phyloP scores from a whole-genome alignment of 2,113 vertebrate species.

The Actenoides hombroni region DNA sequence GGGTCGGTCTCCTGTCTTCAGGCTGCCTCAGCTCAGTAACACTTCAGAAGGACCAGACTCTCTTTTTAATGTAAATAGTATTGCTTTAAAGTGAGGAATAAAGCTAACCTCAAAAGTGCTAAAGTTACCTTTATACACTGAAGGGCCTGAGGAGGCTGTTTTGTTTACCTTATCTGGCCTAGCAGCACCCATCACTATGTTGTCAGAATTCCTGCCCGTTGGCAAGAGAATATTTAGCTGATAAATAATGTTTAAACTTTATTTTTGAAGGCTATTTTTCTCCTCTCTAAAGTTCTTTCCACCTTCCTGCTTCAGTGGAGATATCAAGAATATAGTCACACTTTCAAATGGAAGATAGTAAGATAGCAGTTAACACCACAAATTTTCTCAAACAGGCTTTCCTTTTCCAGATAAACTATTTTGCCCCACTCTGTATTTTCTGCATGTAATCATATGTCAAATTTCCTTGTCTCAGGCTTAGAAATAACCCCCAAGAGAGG shows the following conservation, averaged over 20 bases:
- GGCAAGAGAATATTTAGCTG: background rate
- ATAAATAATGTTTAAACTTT: background rate
- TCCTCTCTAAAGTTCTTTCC: background rate
- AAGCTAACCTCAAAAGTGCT: background rate
- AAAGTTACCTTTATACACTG: background rate
- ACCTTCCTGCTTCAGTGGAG: background rate
- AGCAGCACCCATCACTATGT: background rate
- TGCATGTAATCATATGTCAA: background rate
- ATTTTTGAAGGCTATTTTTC: background rate
- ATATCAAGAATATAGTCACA: background rate
- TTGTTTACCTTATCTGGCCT: conserved; percentile 1
- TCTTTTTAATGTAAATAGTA: conserved; percentile 20
- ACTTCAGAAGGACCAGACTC: background rate
- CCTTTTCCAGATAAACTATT: background rate
- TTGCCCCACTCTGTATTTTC: background rate
- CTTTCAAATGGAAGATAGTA: background rate
- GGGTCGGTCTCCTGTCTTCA: background rate
- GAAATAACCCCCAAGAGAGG: background rate
- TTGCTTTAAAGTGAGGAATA: background rate
- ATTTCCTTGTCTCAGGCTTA: background rate
- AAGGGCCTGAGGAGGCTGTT: background rate
- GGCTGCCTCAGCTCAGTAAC: background rate
- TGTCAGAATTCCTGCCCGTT: background rate
- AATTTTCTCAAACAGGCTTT: background rate
- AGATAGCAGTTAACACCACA: background rate